These are phyloP conservation scores for Cyprinella venusta DNA, from an alignment of 2,797 vertebrate genomes.

Conservation along the genomic window DNA sequence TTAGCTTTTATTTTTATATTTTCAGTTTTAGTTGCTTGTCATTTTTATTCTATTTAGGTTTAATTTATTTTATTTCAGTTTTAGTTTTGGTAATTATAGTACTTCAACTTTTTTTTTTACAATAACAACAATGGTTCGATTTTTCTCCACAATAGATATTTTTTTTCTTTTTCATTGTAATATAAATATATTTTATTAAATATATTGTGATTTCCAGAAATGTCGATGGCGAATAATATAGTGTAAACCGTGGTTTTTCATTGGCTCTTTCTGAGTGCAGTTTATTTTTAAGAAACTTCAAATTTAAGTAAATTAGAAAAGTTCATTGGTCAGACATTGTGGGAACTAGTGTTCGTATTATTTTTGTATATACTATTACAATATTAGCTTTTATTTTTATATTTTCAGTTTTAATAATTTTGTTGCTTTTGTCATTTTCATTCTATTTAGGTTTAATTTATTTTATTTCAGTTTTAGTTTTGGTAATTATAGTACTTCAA, in stretches of 20 bases:
- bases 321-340: neutral
- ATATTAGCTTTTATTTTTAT: neutral
- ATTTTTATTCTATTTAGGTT: neutral
- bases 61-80: neutral
- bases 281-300: neutral
- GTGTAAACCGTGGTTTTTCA: neutral
- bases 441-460: neutral
- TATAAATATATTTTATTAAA: neutral
- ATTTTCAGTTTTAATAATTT: neutral
- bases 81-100: neutral
- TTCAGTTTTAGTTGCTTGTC: neutral
- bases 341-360: neutral
- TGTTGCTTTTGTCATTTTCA: neutral
- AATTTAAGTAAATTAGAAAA: neutral
- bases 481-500: neutral
- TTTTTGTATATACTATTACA: neutral
- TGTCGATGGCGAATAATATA: neutral
- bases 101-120: neutral
- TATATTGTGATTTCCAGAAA: neutral
- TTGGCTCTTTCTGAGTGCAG: neutral
- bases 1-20: neutral
- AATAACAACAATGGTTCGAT: too few relatives aligned
- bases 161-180: neutral
- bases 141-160: too few relatives aligned
- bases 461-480: neutral